Evolutionary conservation across 2,113 vertebrate species (phyloP), one percentile per base, ranked within the genome.

Genomic region (Pogonocichla stellata): DNA sequence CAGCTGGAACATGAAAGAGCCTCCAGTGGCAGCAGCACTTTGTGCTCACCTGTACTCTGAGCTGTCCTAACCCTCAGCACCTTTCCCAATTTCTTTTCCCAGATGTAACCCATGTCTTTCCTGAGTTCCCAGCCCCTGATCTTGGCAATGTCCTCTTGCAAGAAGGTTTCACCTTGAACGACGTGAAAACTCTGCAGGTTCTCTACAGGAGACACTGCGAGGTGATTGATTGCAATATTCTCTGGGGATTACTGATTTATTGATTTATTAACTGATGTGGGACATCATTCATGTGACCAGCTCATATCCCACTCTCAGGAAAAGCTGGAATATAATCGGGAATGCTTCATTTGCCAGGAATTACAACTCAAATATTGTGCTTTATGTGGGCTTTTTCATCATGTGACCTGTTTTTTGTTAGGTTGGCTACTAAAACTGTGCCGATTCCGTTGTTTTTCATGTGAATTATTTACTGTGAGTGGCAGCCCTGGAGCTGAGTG

Each of bases 131-230:
- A 12, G 93, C 97, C 12, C 99, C 98, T 20, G 98, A 99, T 60
- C 93, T 99, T 72, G 98, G 98, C 18, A 97, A 98, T 0, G 34
- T 97, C 69, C 97, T 98, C 47, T 93, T 99, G 64, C 99, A 99
- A 14, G 99, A 99, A 74, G 98, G 98, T 64, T 92, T 99, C 96
- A 98, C 98, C 40, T 47, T 98, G 84, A 98, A 96, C 0, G 99
- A 99, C 18, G 95, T 99, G 93, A 99, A 99, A 96, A 98, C 98
- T 73, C 97, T 99, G 81, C 99, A 99, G 97, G 98, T 98, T 40
- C 98, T 98, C 83, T 99, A 99, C 98, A 98, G 99, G 92, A 97
- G 98, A 66, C 99, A 99, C 97, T 99, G 99, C 2, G 99, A 99
- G 99, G 99, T 99, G 97, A 98, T 40, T 9, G 3, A 43, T 34